Base-by-base conservation (phyloP, 2,113 vertebrate species). In the Chionomys nivalis region DNA sequence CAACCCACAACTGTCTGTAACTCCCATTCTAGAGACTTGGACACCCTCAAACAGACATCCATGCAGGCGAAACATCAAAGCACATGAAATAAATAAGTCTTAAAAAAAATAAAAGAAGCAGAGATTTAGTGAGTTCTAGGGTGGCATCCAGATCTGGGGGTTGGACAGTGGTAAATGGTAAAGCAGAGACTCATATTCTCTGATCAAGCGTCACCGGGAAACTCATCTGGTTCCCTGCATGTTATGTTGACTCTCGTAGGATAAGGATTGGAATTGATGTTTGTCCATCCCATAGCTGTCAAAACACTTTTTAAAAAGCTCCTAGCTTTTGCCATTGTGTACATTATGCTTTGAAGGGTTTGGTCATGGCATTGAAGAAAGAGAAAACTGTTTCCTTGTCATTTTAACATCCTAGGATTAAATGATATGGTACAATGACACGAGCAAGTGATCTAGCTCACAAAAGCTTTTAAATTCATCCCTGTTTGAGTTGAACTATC, bases 271-370 rank as follows among this genome's bases (percentile, higher is more conserved):
- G 5, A 86, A 86, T 47, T 49, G 28, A 68, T 36, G 47, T 36
- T 86, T 47, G 13, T 23, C 61, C 26, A 44, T 24, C 70, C 19
- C 52, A 31, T 26, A n/a, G 72, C 49, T 89, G 3, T 90, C 72
- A 81, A 72, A 63, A 63, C 58, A 88, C 24, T 90, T 49, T 82
- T 79, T 11, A 52, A 21, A 83, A 81, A 58, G 42, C 44, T 76
- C 4, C 44, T 68, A 52, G 17, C 17, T 39, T 95, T 94, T 96
- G 24, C 7, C 61, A 86, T 94, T 89, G 52, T 55, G 86, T 87
- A n/a, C 13, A 42, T 21, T 96, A 72, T 44, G 28, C 76, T 88
- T 85, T 73, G 89, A 94, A 92, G 16, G 79, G 39, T 16, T 21
- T 85, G 17, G 76, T 88, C 13, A 44, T 93, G 82, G 42, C 12